Evolutionary conservation across 2,888 invertebrate genomes (phyloP), one percentile per base, ranked within the genome.

Genomic region (Macaria notata): DNA sequence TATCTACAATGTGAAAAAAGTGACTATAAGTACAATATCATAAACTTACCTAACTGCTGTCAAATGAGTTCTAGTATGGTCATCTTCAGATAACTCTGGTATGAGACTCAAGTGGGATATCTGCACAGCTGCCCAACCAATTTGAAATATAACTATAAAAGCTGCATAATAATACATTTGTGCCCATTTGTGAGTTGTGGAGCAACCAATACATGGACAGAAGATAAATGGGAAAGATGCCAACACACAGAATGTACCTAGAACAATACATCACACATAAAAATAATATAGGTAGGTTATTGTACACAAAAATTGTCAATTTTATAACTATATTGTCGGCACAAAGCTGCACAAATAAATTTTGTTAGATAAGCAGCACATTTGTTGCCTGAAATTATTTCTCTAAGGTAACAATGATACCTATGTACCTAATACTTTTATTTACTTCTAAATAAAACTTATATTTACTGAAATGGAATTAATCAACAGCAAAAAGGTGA

Each of bases 51-150:
- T 94, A 52, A 95, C 93, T 36, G 96, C 95, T 54, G 96, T 96
- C 36, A 97, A 92, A 75, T 95, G 95, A 6, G 95, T 95, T 64
- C 97, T 91, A 64, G 96, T 95, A 62, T 94, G 93, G 63, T 95
- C 94, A 73, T 94, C 94, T 38, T 95, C 93, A 1, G 96, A 94
- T 45, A 97, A 83, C 75, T 96, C 96, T 0, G 98, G 97, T 71
- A 98, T 97, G 48, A 98, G 92, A 9, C 98, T 95, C 61, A 98
- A 92, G 80, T 98, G 98, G 30, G 97, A 97, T 73, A 98, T 97
- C 89, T 98, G 98, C 0, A 96, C 95, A 0, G 96, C 90, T 4
- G 98, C 98, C 98, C 98, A 98, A 9, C 98, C 98, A 85, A 98
- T 96, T 93, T 98, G 98, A 80, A 97, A 97, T 75, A 98, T 94